These are phyloP conservation scores for Nixonia krombeini DNA, from an alignment of 1,140 invertebrate species.

Conservation along the genomic window DNA sequence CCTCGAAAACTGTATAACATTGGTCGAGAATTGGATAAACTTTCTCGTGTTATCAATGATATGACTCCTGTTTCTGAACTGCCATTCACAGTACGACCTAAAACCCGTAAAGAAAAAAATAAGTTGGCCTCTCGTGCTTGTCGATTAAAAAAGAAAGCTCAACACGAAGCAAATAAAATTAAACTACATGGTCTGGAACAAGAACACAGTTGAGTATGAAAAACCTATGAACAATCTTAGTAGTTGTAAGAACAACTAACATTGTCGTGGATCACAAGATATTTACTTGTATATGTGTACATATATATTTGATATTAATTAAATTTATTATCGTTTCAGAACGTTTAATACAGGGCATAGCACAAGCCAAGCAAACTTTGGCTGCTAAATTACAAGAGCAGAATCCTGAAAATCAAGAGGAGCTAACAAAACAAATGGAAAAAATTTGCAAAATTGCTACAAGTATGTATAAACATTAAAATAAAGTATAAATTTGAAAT, in stretches of 20 bases:
- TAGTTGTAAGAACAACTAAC: no score
- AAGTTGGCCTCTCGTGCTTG: constrained; percentile 97
- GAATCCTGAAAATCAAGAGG: constrained; percentile 73
- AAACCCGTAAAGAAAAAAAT: constrained; percentile 97
- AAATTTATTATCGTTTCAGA: constrained; percentile 72
- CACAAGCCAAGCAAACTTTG: constrained; percentile 77
- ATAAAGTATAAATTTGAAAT: background rate
- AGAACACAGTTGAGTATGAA: constrained; percentile 84
- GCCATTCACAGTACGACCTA: constrained; percentile 89
- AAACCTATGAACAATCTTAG: no score
- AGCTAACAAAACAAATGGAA: constrained; percentile 78
- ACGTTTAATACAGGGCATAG: constrained; percentile 78
- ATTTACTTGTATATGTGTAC: constrained; percentile 18
- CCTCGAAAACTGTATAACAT: constrained; percentile 91
- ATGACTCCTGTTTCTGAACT: constrained; percentile 96
- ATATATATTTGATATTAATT: no score
- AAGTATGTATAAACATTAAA: constrained; percentile 67
- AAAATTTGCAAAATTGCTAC: constrained; percentile 76
- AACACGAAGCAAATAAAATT: constrained; percentile 95
- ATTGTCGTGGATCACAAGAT: background rate
- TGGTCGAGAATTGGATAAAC: constrained; percentile 92
- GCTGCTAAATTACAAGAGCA: constrained; percentile 74
- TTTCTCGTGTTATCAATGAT: constrained; percentile 92
- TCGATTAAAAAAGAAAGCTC: constrained; percentile 94
- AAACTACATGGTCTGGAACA: constrained; percentile 93